Evolutionary conservation across 2,888 invertebrate genomes (phyloP).

Genomic region (Dascillus cervinus): DNA sequence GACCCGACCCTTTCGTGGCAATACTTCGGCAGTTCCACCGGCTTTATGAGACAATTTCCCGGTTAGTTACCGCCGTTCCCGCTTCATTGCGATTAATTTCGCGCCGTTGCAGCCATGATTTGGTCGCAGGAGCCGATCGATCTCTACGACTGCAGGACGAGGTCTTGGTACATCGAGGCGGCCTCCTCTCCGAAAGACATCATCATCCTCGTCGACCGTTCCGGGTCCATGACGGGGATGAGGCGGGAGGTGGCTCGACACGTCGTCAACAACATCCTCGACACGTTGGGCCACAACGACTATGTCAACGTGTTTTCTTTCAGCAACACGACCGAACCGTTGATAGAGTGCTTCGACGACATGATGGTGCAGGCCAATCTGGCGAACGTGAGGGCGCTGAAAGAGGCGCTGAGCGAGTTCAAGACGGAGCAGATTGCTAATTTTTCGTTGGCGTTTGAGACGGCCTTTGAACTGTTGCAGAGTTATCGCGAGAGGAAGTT

Average conservation of each 20-base stretch:
- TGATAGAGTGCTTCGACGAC: conserved; percentile 84
- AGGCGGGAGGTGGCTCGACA: conserved; percentile 84
- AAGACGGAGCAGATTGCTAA: conserved; percentile 88
- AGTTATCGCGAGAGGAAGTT: conserved; percentile 31
- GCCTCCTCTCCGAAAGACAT: conserved; percentile 96
- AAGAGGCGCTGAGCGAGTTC: conserved; percentile 67
- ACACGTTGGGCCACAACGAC: conserved; percentile 95
- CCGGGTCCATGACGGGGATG: conserved; percentile 61
- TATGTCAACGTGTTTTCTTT: conserved; percentile 96
- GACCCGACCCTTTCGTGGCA: conserved; percentile 94
- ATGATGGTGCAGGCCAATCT: conserved; percentile 85
- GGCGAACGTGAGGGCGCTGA: conserved; percentile 75
- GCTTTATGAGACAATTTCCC: conserved; percentile 96
- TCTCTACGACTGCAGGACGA: conserved; percentile 89
- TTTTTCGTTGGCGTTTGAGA: conserved; percentile 80
- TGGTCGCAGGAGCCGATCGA: conserved; percentile 80
- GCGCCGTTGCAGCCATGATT: conserved; percentile 55
- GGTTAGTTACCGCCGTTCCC: conserved; percentile 46
- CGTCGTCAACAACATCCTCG: conserved; percentile 81
- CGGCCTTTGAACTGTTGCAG: conserved; percentile 79
- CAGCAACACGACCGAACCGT: conserved; percentile 69
- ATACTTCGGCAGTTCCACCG: conserved; percentile 94
- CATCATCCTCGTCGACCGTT: conserved; percentile 58
- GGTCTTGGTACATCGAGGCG: conserved; percentile 96
- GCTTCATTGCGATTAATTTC: conserved; percentile 6